phyloP scores from a whole-genome alignment of 92 coral and sea anemone species.

The Micromussa lordhowensis region DNA sequence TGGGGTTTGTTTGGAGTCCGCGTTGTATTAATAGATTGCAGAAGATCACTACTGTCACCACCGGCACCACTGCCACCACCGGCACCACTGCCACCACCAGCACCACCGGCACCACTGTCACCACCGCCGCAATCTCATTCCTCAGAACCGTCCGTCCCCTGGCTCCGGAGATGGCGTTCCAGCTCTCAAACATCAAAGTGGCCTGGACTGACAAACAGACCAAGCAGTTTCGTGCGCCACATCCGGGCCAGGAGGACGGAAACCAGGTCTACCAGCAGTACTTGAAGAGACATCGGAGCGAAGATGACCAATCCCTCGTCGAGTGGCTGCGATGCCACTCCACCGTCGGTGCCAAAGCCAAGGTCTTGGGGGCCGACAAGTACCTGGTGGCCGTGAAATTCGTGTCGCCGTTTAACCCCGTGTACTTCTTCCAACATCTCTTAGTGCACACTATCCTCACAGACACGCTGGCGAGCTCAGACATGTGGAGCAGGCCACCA shows the following conservation, averaged over 20 bases:
- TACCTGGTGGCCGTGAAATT: slow-evolving; percentile 42
- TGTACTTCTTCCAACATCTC: slow-evolving; percentile 37
- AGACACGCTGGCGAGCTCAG: too few relatives aligned
- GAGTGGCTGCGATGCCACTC: neutral
- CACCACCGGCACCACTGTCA: too few relatives aligned
- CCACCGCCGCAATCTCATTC: too few relatives aligned
- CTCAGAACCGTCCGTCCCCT: neutral
- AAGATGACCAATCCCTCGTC: neutral
- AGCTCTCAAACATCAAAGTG: slow-evolving; percentile 5
- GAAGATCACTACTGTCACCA: too few relatives aligned
- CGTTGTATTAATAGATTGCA: too few relatives aligned
- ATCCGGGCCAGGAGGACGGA: neutral
- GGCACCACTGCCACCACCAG: too few relatives aligned
- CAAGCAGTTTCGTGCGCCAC: neutral
- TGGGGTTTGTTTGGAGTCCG: too few relatives aligned
- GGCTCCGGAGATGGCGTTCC: slow-evolving; percentile 46
- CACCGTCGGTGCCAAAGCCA: neutral
- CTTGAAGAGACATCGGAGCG: neutral
- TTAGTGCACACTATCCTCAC: slow-evolving; percentile 4
- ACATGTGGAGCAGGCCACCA: neutral
- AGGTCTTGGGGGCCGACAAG: neutral
- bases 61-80: too few relatives aligned
- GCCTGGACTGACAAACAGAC: slow-evolving; percentile 34
- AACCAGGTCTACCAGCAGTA: neutral
- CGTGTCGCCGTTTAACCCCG: slow-evolving; percentile 34